A percentile compares a stretch with the other conserved stretches of the same genome.
phyloP scores from a whole-genome alignment of 2,113 vertebrate species.

The Sapajus apella region DNA sequence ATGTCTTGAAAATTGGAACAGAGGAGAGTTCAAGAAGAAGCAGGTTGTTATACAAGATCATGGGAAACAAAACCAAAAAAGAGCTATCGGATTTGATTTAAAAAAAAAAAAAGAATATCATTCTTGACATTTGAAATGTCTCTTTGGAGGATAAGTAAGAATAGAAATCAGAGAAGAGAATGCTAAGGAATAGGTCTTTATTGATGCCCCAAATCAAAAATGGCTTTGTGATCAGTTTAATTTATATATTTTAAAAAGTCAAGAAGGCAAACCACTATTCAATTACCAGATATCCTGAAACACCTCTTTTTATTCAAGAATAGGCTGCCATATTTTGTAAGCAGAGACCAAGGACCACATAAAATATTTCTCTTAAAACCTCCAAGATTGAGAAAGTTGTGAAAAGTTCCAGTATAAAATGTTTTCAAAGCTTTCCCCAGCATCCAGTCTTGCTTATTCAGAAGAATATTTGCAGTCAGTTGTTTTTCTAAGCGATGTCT shows the following conservation, averaged over 20 bases:
- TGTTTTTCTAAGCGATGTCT: conserved; percentile 60
- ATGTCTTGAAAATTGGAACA: background rate
- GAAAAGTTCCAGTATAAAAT: conserved; percentile 48
- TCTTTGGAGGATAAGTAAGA: background rate
- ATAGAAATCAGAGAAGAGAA: background rate
- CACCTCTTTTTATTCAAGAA: conserved; percentile 42
- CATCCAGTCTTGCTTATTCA: conserved; percentile 58
- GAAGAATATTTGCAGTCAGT: conserved; percentile 55
- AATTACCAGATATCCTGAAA: background rate
- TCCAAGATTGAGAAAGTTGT: background rate
- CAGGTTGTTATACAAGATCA: background rate
- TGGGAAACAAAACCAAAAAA: background rate
- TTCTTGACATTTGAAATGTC: background rate
- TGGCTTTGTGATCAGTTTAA: background rate
- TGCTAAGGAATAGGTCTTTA: background rate
- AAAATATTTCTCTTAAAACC: conserved; percentile 61
- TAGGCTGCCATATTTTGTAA: conserved; percentile 34
- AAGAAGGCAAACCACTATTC: background rate
- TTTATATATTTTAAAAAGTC: background rate
- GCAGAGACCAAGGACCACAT: conserved; percentile 59
- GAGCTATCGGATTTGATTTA: background rate
- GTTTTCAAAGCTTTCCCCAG: conserved; percentile 46
- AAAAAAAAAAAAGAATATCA: background rate
- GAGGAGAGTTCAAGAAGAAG: background rate
- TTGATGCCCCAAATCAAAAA: background rate